Base-by-base conservation (phyloP, 2,113 vertebrate species). In the Scopus umbretta region DNA sequence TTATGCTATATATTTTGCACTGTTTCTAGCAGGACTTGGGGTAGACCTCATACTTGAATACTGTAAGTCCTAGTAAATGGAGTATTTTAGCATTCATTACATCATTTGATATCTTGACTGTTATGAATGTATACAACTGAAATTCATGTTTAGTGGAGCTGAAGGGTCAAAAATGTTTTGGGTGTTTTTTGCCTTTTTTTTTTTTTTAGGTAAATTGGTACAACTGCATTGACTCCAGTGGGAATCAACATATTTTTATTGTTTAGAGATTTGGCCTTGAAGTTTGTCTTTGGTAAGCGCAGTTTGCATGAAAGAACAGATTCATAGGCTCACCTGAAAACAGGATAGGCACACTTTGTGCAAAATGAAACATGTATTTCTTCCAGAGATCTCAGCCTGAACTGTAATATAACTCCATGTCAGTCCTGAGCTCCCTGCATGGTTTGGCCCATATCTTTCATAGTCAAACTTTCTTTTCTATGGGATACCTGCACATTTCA, bases 371-470 rank as follows among this genome's bases (percentile, higher is more conserved):
- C 6, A 11, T 1, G 4, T 32, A 8, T 43, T 78, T 42, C 50
- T 78, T 73, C 11, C 27, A 56, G 66, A 66, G 42, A 50, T 36
- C 55, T 84, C 68, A 73, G 14, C 61, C 42, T 56, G 73, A 45
- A 34, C 1, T 23, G 14, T 29, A 25, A 30, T 13, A 5, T 22
- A 18, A 10, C 19, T 70, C 18, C 3, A 0, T 36, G 22, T 29
- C 65, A 76, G 59, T 27, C 22, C 63, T 55, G 67, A 45, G 20
- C 17, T 80, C 66, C 7, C 75, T 61, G 55, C 0, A 1, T 36
- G 36, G 11, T 49, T 86, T 86, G 59, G 40, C 13, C 11, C 16
- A 40, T 6, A 6, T 4, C 14, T 19, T 86, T 63, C 49, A 13
- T 10, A 34, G 6, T 6, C 53, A 68, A 49, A 13, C 6, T 58